Evolutionary conservation across 2,113 vertebrate species (phyloP).

Genomic region (Seriola quinqueradiata): DNA sequence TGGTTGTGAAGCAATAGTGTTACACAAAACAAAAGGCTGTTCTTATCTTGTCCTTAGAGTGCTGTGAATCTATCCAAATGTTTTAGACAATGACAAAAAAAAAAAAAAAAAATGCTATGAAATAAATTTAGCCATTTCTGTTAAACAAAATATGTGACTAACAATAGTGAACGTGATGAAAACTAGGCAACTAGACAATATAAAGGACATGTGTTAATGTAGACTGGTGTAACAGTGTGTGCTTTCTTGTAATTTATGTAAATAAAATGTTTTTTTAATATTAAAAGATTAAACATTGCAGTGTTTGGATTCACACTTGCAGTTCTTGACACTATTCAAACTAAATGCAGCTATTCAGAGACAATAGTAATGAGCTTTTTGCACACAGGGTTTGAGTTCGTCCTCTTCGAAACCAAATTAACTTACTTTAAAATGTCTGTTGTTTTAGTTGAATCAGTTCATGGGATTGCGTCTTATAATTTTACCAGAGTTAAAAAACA

Average conservation of each 20-base stretch:
- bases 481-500: neutral
- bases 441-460: neutral
- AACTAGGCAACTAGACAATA: conserved; percentile 69
- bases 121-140: conserved; percentile 61
- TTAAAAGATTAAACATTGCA: conserved; percentile 67
- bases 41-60: conserved; percentile 77
- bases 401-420: conserved; percentile 1
- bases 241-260: conserved; percentile 87
- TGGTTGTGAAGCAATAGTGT: conserved; percentile 77
- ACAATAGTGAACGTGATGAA: conserved; percentile 70
- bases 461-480: neutral
- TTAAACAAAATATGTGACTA: conserved; percentile 70
- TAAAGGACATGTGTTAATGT: conserved; percentile 74
- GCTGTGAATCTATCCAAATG: conserved; percentile 80
- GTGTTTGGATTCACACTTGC: conserved; percentile 17
- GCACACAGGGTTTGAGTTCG: neutral
- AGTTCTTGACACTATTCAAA: conserved; percentile 13
- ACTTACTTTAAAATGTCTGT: conserved; percentile 4
- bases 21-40: conserved; percentile 68
- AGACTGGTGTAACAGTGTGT: conserved; percentile 79
- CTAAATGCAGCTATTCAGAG: neutral
- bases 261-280: conserved; percentile 86
- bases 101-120: conserved; percentile 55
- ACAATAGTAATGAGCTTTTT: neutral
- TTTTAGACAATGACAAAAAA: conserved; percentile 68